Percentiles rank a stretch among this genome's conserved stretches.
Evolutionary conservation across 2,888 invertebrate genomes (phyloP).

Genomic region (Boloria selene): DNA sequence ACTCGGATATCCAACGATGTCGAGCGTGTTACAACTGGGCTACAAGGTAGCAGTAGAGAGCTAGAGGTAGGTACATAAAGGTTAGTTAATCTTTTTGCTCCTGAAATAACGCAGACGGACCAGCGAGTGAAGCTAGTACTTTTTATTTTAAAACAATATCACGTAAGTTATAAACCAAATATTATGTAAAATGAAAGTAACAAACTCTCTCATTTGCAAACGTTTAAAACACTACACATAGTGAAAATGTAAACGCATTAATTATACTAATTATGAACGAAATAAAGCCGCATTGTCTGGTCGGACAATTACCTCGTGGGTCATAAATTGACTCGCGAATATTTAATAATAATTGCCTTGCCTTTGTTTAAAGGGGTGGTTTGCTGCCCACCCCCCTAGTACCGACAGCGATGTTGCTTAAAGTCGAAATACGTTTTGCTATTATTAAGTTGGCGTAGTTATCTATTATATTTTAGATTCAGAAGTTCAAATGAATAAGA

Average conservation of each 20-base stretch:
- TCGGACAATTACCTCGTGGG: conserved; percentile 60
- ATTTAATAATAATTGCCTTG: conserved; percentile 75
- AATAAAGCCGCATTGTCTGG: conserved; percentile 54
- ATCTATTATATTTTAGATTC: too few species aligned
- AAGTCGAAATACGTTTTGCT: neutral
- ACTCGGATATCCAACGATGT: too few species aligned
- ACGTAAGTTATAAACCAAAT: neutral
- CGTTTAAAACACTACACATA: conserved; percentile 34
- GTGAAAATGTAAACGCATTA: conserved; percentile 48
- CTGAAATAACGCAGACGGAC: too few species aligned
- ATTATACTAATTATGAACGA: conserved; percentile 55
- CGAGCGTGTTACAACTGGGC: too few species aligned
- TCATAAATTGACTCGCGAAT: conserved; percentile 57
- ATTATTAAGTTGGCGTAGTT: too few species aligned
- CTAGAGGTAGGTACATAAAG: too few species aligned
- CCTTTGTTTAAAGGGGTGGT: conserved; percentile 74
- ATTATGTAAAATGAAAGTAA: conserved; percentile 35
- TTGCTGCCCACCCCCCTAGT: conserved; percentile 47
- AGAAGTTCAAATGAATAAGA: too few species aligned
- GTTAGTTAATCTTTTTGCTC: too few species aligned
- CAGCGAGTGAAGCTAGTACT: too few species aligned
- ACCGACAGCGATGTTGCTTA: conserved; percentile 44
- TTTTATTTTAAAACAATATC: neutral
- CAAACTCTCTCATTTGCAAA: conserved; percentile 16
- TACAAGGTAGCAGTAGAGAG: too few species aligned